Conservation (phyloP, 1,140 invertebrate species). For the Chionoecetes opilio region DNA sequence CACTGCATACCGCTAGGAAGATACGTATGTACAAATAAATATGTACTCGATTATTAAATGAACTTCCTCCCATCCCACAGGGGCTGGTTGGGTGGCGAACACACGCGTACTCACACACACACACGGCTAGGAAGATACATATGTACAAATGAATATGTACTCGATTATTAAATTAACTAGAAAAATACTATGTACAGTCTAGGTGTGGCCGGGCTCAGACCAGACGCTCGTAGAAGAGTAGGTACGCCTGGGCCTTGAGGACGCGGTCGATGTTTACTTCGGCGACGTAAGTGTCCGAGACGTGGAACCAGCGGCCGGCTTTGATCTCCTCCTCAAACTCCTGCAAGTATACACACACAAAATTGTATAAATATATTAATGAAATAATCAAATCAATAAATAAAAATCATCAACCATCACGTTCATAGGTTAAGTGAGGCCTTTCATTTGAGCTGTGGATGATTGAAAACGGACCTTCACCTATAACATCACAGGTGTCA, state of each 20-base stretch:
- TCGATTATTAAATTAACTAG: conserved; percentile 21
- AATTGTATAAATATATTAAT: too few relatives aligned
- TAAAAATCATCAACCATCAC: too few relatives aligned
- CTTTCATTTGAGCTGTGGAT: too few relatives aligned
- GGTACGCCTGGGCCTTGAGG: conserved; percentile 95
- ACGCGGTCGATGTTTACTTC: conserved; percentile 92
- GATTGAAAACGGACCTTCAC: too few relatives aligned
- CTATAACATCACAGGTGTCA: too few relatives aligned
- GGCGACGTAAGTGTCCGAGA: conserved; percentile 94
- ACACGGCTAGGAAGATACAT: conserved; percentile 9
- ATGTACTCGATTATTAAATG: conserved; percentile 51
- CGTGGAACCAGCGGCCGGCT: conserved; percentile 94
- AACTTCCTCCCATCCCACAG: neutral
- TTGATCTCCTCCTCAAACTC: conserved; percentile 83
- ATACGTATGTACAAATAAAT: conserved; percentile 64
- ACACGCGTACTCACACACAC: neutral
- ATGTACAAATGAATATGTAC: conserved; percentile 64
- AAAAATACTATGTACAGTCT: conserved; percentile 68
- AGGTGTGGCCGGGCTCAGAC: conserved; percentile 81
- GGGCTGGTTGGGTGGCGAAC: neutral
- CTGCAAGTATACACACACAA: conserved; percentile 65
- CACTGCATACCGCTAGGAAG: neutral
- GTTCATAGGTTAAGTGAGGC: too few relatives aligned
- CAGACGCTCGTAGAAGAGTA: conserved; percentile 98
- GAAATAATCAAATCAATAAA: too few relatives aligned